phyloP scores from a whole-genome alignment of 2,888 invertebrate genomes.

The Rhaphigaster nebulosa region DNA sequence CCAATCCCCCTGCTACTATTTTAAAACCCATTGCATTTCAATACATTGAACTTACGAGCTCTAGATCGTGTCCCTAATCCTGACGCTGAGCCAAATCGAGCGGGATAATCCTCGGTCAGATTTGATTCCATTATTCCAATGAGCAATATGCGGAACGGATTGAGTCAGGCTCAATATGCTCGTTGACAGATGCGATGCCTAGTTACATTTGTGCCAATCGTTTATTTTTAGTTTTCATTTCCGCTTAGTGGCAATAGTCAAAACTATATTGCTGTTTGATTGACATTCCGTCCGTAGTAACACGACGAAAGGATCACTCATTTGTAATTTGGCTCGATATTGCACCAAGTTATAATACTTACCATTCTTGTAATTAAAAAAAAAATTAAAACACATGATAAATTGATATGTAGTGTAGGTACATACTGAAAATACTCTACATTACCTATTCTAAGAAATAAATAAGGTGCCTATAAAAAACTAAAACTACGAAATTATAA shows the following conservation, averaged over 20 bases:
- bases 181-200: background rate
- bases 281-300: too few relatives aligned
- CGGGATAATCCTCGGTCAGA: constrained; percentile 11
- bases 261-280: too few relatives aligned
- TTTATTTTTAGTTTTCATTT: background rate
- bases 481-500: too few relatives aligned
- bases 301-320: too few relatives aligned
- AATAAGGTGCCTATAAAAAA: too few relatives aligned
- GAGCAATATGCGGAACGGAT: background rate
- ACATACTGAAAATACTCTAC: too few relatives aligned
- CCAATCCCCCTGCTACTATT: background rate
- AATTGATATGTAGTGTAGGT: too few relatives aligned
- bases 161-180: background rate
- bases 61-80: constrained; percentile 24
- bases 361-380: too few relatives aligned
- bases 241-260: background rate
- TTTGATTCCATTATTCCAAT: constrained; percentile 22
- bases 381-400: too few relatives aligned
- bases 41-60: constrained; percentile 47
- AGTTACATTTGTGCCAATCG: background rate
- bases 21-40: constrained; percentile 56
- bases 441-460: too few relatives aligned
- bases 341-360: too few relatives aligned
- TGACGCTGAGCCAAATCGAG: constrained; percentile 47
- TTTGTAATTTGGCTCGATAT: too few relatives aligned